Evolutionary conservation across 2,797 vertebrate genomes (phyloP).

Genomic region (Pangasius mekongensis): DNA sequence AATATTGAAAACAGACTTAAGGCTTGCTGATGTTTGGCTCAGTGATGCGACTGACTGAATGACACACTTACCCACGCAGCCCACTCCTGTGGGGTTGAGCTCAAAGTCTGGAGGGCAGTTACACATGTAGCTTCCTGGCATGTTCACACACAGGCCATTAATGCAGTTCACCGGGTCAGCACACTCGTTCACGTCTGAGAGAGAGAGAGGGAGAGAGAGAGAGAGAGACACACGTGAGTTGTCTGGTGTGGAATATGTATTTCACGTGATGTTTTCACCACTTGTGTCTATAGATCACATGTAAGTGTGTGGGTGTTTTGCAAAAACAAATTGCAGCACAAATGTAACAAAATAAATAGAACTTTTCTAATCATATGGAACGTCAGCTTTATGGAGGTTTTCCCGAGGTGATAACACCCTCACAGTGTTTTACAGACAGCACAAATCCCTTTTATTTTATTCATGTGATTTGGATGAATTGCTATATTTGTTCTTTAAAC

Average conservation of each 20-base stretch:
- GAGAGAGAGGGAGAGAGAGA: neutral
- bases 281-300: neutral
- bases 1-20: neutral
- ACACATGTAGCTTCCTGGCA: conserved; percentile 88
- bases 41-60: neutral
- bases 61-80: conserved; percentile 85
- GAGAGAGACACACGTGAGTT: neutral
- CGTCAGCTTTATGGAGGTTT: neutral
- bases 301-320: neutral
- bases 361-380: neutral
- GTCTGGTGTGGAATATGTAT: neutral
- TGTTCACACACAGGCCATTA: conserved; percentile 92
- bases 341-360: neutral
- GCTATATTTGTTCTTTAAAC: neutral
- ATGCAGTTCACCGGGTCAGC: conserved; percentile 92
- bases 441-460: neutral
- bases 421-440: neutral
- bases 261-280: neutral
- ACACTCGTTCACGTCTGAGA: conserved; percentile 92
- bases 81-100: conserved; percentile 90
- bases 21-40: neutral
- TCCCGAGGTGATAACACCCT: neutral
- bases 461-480: neutral
- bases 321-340: neutral
- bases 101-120: conserved; percentile 92